These are phyloP conservation scores for Anolis carolinensis DNA, from an alignment of 2,113 vertebrate species.

Conservation along the genomic window DNA sequence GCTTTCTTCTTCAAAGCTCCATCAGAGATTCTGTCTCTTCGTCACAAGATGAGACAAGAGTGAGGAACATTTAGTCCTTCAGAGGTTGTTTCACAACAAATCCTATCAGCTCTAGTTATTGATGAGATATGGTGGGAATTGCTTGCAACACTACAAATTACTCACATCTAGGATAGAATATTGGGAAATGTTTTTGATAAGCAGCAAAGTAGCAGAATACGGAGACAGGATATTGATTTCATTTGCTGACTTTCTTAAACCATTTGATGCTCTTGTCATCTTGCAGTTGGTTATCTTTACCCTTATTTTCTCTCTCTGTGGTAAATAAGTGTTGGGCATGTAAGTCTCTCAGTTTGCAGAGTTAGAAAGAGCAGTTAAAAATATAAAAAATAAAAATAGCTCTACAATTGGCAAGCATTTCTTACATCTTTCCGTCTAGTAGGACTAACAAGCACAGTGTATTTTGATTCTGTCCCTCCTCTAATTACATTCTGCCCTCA, in stretches of 20 bases:
- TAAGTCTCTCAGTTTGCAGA: constrained; percentile 39
- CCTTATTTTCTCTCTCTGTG: neutral
- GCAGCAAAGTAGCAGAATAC: neutral
- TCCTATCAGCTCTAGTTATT: no score
- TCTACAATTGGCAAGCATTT: constrained; percentile 37
- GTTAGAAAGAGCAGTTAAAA: constrained; percentile 35
- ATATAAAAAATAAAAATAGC: neutral
- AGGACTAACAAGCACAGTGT: constrained; percentile 54
- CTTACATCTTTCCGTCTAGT: constrained; percentile 31
- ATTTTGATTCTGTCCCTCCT: constrained; percentile 52
- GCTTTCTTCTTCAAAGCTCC: neutral
- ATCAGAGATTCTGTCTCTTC: neutral
- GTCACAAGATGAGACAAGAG: neutral
- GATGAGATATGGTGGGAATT: no score
- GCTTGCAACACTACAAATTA: no score
- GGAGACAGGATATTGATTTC: neutral
- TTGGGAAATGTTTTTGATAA: neutral
- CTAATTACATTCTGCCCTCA: constrained; percentile 61
- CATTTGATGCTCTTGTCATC: neutral
- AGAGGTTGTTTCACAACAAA: no score
- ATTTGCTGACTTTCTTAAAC: neutral
- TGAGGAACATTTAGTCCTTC: no score
- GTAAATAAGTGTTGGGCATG: neutral
- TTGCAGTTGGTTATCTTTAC: neutral
- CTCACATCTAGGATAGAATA: neutral